Base-by-base conservation (phyloP, 2,888 invertebrate genomes). In the Dicranocentrus wangi region DNA sequence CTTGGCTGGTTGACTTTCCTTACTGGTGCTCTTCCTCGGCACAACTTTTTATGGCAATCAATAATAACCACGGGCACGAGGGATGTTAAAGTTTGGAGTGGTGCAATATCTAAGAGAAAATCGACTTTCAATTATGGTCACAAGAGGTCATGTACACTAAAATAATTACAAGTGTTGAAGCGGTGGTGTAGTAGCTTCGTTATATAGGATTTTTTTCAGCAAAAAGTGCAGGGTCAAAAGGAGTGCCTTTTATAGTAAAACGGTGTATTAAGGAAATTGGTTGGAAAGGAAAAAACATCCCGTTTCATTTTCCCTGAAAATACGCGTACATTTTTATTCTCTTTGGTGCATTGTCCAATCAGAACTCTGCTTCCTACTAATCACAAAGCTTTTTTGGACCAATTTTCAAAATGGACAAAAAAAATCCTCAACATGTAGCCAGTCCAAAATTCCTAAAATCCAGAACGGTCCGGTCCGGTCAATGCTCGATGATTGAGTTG, bases 391-490 rank as follows among this genome's bases (percentile, higher is more conserved):
- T n/a, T n/a, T n/a, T n/a, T n/a, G n/a, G 61, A 61, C 61, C 32
- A 61, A 61, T 61, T 61, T 61, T 61, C 28, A 28, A 61, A 61
- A 61, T 61, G 28, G 61, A 61, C 61, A 61, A 61, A 61, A n/a
- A 60, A 60, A 61, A 61, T 28, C 7, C 19, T 25, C 2, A n/a
- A n/a, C n/a, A n/a, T n/a, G n/a, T n/a, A n/a, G n/a, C n/a, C n/a
- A n/a, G n/a, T n/a, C n/a, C 32, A 32, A 47, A 47, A 47, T n/a
- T n/a, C n/a, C 10, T 15, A 47, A 47, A 15, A 47, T n/a, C n/a
- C n/a, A 47, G 47, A 47, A 47, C 47, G 47, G 7, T 47, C 15
- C n/a, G n/a, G 55, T 8, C 5, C 8, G 23, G 55, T 21, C 55
- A n/a, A 47, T 47, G 2, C 15, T n/a, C 47, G 47, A 55, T 55